phyloP scores from a whole-genome alignment of 30 jellyfish, hydroid and myxozoan species.

The Rhopilema esculentum region DNA sequence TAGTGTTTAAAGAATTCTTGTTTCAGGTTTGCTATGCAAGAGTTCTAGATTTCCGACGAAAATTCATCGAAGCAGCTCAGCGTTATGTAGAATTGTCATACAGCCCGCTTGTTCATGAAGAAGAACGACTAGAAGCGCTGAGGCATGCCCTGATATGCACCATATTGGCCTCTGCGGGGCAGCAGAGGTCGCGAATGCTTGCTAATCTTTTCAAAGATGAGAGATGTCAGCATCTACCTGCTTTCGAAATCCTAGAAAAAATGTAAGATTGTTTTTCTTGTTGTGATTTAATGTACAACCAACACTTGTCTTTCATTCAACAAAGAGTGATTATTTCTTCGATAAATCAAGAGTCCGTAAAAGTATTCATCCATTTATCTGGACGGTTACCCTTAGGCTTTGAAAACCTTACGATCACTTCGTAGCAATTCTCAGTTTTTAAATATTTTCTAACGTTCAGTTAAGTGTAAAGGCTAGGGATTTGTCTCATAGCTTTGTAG shows the following conservation, averaged over 20 bases:
- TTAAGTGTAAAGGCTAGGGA: too few species aligned
- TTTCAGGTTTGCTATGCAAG: constrained; percentile 89
- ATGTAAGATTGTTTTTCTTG: constrained; percentile 25
- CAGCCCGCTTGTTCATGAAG: constrained; percentile 74
- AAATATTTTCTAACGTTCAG: too few species aligned
- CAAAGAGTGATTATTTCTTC: too few species aligned
- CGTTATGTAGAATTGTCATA: constrained; percentile 84
- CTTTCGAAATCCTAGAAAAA: constrained; percentile 87
- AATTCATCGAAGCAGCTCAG: constrained; percentile 93
- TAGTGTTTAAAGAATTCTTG: too few species aligned
- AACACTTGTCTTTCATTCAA: too few species aligned
- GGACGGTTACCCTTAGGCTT: too few species aligned
- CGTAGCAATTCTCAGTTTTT: too few species aligned
- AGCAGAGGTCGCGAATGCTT: constrained; percentile 91
- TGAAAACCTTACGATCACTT: too few species aligned
- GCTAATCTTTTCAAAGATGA: constrained; percentile 90
- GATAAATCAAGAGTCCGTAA: too few species aligned
- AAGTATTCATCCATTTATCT: too few species aligned
- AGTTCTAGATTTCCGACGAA: constrained; percentile 85
- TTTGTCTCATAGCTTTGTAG: too few species aligned
- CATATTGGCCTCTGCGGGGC: constrained; percentile 91
- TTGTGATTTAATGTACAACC: background rate
- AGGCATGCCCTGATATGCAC: constrained; percentile 87
- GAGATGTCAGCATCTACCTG: constrained; percentile 91
- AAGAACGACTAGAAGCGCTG: constrained; percentile 83